Base-by-base conservation (phyloP, 2,797 vertebrate species). In the Spea hammondii region DNA sequence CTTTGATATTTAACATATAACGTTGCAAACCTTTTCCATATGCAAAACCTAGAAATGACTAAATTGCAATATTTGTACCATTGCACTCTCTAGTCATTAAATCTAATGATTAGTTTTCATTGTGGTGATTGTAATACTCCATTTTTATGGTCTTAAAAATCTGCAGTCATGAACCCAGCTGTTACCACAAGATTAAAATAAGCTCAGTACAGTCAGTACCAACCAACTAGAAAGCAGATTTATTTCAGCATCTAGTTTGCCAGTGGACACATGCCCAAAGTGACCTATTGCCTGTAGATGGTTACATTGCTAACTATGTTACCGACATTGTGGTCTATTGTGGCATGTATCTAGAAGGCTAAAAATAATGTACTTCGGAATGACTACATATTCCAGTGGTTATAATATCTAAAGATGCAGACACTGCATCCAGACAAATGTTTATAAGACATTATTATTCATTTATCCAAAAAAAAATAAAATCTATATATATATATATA, bases 61-160 rank as follows among this genome's bases (percentile, higher is more conserved):
- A 89, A 91, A 91, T 84, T 83, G 83, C 72, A 85, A 76, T 82
- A 82, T 53, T 70, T 86, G 84, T 79, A 83, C 78, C 79, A 88
- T 91, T 90, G 86, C 86, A 86, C 83, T 89, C 82, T 87, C 83
- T 80, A 78, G 85, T 86, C 82, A 85, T 80, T 86, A 89, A 88
- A 86, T 77, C 72, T 89, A 90, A 89, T 80, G 90, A 84, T 85
- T 88, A 70, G 81, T 79, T 89, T 83, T 79, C 83, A 60, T 85
- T 89, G 85, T 71, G 88, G 88, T 65, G 88, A 70, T 78, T 51
- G 0, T 83, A 89, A 88, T 84, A 85, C 74, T 2, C 74, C 70
- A 53, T 79, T 79, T 86, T 78, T 87, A 53, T 32, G 51, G 82
- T 88, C 70, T 70, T 74, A 79, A 76, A 80, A 81, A 85, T 73